Conservation (phyloP, 2,888 invertebrate species). For the Digitonthophagus gazella region DNA sequence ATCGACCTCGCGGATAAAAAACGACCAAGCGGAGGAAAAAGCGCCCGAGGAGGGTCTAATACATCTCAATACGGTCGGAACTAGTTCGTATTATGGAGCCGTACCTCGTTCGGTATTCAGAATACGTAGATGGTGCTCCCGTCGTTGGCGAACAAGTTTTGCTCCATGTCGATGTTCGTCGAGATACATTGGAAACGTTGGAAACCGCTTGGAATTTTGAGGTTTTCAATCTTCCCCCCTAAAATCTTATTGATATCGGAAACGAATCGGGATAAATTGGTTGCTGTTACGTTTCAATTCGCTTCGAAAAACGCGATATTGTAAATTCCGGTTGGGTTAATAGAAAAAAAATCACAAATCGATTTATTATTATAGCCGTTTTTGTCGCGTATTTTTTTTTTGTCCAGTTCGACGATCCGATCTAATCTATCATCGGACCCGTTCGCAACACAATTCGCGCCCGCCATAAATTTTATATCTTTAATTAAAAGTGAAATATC, state of each 20-base stretch:
- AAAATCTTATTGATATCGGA: no score
- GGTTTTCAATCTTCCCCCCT: no score
- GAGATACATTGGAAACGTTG: no score
- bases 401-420: background rate
- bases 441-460: slow-evolving; percentile 10
- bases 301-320: background rate
- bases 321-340: background rate
- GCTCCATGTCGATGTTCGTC: no score
- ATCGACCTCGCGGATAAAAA: background rate
- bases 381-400: background rate
- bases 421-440: slow-evolving; percentile 12
- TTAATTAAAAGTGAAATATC: slow-evolving; percentile 17
- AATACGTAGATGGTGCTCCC: no score
- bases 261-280: no score
- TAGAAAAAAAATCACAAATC: background rate
- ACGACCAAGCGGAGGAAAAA: no score
- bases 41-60: slow-evolving; percentile 2
- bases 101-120: no score
- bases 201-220: no score
- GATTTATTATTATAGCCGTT: background rate
- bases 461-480: slow-evolving; percentile 14
- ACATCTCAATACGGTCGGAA: slow-evolving; percentile 7
- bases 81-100: slow-evolving; percentile 7
- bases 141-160: no score
- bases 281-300: no score